These are phyloP conservation scores for Cotesia congregata DNA, from an alignment of 2,888 invertebrate species.

Conservation along the genomic window DNA sequence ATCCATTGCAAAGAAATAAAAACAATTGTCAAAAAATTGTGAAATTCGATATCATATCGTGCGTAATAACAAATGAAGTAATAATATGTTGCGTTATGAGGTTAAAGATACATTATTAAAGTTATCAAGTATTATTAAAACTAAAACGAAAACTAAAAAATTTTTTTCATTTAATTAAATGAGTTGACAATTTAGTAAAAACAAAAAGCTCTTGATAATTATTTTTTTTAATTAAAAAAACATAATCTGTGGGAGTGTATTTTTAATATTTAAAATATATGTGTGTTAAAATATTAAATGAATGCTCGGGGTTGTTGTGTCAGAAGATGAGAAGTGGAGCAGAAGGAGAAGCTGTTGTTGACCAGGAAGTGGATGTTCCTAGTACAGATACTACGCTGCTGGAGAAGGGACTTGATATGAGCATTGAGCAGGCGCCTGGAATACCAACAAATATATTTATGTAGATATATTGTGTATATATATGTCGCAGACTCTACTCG, in stretches of 20 bases:
- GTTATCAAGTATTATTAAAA: neutral
- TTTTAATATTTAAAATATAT: neutral
- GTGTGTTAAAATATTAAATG: constrained; percentile 7
- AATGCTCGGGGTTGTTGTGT: neutral
- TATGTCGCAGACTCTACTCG: constrained; percentile 32
- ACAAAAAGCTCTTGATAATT: neutral
- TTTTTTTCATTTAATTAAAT: neutral
- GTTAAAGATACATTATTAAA: neutral
- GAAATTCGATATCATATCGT: neutral
- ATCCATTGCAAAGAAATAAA: neutral
- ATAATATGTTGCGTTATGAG: neutral
- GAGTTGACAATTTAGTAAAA: neutral
- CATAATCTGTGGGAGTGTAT: neutral
- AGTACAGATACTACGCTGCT: neutral
- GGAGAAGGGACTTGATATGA: constrained; percentile 33
- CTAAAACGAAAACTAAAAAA: neutral
- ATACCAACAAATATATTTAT: constrained; percentile 8
- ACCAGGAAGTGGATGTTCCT: constrained; percentile 14
- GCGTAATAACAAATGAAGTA: neutral
- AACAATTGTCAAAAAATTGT: neutral
- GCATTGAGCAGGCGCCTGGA: constrained; percentile 53
- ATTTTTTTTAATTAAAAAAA: neutral
- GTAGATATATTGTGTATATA: constrained; percentile 22
- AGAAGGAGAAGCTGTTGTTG: constrained; percentile 7
- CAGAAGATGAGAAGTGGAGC: constrained; percentile 15